These are phyloP conservation scores for Papilio helenus DNA, from an alignment of 1,140 invertebrate genomes.

Conservation along the genomic window DNA sequence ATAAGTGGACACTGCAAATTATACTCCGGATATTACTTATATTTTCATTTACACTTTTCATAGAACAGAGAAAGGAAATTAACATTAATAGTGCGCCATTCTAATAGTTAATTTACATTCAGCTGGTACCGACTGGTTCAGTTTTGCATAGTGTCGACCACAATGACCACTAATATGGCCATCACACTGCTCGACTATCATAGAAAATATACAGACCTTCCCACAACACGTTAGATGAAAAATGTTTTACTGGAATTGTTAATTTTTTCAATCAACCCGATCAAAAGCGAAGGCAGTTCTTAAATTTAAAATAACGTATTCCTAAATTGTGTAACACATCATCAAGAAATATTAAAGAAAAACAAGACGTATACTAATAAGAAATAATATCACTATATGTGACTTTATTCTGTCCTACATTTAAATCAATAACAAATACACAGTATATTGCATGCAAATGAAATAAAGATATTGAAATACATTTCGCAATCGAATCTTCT, in stretches of 20 bases:
- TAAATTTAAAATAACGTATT: too few relatives aligned
- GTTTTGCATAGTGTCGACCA: conserved; percentile 67
- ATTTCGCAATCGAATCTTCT: neutral
- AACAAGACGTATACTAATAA: too few relatives aligned
- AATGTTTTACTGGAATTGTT: neutral
- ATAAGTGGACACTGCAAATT: neutral
- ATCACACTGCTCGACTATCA: conserved; percentile 57
- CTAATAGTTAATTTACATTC: conserved; percentile 67
- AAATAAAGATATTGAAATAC: neutral
- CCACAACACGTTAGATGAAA: neutral
- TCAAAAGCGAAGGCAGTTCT: too few relatives aligned
- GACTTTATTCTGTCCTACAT: neutral
- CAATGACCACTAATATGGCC: conserved; percentile 68
- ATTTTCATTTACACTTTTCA: neutral
- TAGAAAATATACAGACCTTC: conserved; percentile 50
- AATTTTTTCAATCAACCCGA: neutral
- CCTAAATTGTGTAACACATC: too few relatives aligned
- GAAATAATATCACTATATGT: too few relatives aligned
- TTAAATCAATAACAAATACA: neutral
- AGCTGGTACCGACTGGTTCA: conserved; percentile 69
- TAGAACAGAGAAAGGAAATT: conserved; percentile 46
- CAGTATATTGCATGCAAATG: neutral
- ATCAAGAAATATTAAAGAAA: too few relatives aligned
- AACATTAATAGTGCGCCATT: conserved; percentile 64
- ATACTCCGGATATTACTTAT: neutral